Evolutionary conservation across 2,888 invertebrate genomes (phyloP), one percentile per base, ranked within the genome.

Genomic region (Cephus runcator): DNA sequence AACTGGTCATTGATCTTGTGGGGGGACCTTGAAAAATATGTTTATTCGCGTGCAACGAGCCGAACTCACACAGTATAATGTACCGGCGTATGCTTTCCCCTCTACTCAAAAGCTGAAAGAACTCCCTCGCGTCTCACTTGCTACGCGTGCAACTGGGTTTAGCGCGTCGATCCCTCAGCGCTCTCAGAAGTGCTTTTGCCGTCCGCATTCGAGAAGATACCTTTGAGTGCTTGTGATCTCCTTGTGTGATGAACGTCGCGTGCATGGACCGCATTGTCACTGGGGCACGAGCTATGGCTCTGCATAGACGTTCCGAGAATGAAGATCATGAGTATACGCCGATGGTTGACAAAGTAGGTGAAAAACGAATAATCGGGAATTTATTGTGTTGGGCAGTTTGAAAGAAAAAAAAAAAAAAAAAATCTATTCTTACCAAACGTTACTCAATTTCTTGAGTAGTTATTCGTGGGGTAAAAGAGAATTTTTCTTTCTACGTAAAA

Each of bases 261-360:
- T 76, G 69, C 76, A 69, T 76, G 79, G 76, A 79, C 30, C 68
- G 69, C 34, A 40, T 76, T 35, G 69, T 79, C 30, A 73, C 36
- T 36, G 30, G 73, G n/a, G 31, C 68, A 30, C 15, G 31, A 69
- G 76, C 34, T 34, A 79, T 79, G 69, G 76, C 68, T 68, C 68
- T 78, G n/a, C 56, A 77, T 31, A 69, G 40, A 33, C 73, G 74
- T 40, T 35, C 73, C 36, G 76, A 69, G 35, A 76, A 23, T 4
- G 76, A 73, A 15, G 73, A 69, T 69, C 76, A 36, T 35, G 79
- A 76, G n/a, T 79, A 73, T 35, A 36, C 68, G n/a, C 76, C 76
- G 12, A 79, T 79, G 76, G 79, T 76, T 12, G 73, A 73, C 23
- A 76, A 76, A 76, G 79, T 78, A 71, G 34, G 78, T 78, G 33